Evolutionary conservation across 2,797 vertebrate genomes (phyloP).

Genomic region (Huso huso): DNA sequence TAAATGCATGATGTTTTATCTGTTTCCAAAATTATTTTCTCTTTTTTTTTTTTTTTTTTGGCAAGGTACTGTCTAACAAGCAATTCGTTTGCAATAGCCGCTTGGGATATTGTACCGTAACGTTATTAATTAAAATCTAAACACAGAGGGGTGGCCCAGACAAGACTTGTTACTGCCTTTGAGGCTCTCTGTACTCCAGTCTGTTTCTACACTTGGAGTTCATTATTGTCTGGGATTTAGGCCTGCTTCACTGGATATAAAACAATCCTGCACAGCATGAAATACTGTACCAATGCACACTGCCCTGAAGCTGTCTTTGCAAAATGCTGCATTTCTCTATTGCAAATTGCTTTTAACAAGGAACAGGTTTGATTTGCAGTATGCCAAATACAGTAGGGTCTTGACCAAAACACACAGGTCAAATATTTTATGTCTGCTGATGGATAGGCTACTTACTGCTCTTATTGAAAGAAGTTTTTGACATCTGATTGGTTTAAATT

Average conservation of each 20-base stretch:
- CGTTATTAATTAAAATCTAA: conserved; percentile 27
- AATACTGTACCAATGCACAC: not conserved
- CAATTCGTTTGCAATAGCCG: not conserved
- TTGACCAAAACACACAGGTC: too few relatives aligned
- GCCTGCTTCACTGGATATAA: conserved; percentile 6
- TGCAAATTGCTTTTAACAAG: not conserved
- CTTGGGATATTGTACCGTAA: not conserved
- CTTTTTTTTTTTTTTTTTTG: conserved; percentile 22
- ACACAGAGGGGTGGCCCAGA: conserved; percentile 28
- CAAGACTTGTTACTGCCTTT: conserved; percentile 23
- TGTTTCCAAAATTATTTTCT: conserved; percentile 34
- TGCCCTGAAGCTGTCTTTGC: not conserved
- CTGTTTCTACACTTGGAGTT: conserved; percentile 1
- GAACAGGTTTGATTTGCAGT: not conserved
- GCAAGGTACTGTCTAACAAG: conserved; percentile 30
- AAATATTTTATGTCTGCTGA: too few relatives aligned
- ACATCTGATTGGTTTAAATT: too few relatives aligned
- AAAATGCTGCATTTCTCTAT: conserved; percentile 1
- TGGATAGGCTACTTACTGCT: too few relatives aligned
- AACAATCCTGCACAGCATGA: conserved; percentile 4
- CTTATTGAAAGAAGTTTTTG: too few relatives aligned
- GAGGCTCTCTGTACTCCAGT: not conserved
- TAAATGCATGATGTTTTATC: conserved; percentile 49
- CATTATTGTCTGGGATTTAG: conserved; percentile 4
- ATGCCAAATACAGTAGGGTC: not conserved